These are phyloP conservation scores for Coracias cyanogaster DNA, from an alignment of 2,797 vertebrate genomes.

Conservation along the genomic window DNA sequence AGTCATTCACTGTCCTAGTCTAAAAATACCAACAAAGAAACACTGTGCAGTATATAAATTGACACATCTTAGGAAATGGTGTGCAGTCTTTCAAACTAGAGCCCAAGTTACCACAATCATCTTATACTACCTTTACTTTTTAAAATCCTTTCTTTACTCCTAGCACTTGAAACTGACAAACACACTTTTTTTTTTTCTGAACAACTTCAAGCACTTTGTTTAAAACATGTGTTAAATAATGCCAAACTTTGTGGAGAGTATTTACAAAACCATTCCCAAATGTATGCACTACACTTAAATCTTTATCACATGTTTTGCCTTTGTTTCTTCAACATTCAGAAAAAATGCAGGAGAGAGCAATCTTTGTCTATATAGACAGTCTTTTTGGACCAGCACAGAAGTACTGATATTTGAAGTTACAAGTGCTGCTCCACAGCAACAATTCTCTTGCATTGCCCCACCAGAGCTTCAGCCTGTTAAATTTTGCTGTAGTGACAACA, in stretches of 20 bases:
- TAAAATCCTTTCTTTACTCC: background rate
- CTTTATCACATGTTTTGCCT: background rate
- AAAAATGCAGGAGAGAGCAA: background rate
- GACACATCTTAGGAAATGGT: background rate
- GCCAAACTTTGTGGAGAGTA: background rate
- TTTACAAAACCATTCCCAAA: background rate
- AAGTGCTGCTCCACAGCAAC: background rate
- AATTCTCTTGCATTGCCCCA: background rate
- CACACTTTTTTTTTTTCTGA: background rate
- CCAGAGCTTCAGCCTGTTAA: background rate
- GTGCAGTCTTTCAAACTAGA: background rate
- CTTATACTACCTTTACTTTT: background rate
- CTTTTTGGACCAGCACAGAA: background rate
- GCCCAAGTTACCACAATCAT: background rate
- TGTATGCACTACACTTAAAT: background rate
- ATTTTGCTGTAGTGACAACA: background rate
- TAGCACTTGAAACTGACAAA: background rate
- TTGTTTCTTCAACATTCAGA: background rate
- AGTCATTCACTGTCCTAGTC: background rate
- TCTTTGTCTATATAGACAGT: background rate
- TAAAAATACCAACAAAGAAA: constrained; percentile 4
- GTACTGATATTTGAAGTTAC: background rate
- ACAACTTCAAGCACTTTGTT: background rate
- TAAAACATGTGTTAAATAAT: background rate
- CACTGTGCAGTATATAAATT: background rate